Conservation (phyloP, 1,140 invertebrate species). For the Penaeus japonicus region DNA sequence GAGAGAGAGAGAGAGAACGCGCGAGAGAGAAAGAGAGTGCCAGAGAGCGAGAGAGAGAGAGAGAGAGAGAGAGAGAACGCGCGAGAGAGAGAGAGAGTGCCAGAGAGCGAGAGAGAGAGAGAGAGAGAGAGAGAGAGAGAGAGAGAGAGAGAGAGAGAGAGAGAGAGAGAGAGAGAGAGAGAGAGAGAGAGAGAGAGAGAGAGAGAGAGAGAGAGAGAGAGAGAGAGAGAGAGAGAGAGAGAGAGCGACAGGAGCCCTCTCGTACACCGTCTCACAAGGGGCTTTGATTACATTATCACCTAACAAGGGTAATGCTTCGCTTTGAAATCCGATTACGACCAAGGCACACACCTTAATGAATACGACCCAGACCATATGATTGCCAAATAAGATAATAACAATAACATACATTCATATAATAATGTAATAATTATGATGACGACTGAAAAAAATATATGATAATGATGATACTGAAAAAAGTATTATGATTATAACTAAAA, state of each 20-base stretch:
- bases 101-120: too few species aligned
- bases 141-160: not conserved
- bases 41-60: not conserved
- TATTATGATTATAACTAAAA: too few species aligned
- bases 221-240: too few species aligned
- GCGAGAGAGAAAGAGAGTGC: not conserved
- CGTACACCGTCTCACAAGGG: not conserved
- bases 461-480: too few species aligned
- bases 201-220: not conserved
- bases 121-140: too few species aligned
- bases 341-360: too few species aligned
- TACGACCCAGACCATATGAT: too few species aligned
- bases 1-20: not conserved
- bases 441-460: too few species aligned
- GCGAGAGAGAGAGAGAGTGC: not conserved
- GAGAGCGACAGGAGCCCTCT: not conserved
- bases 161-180: not conserved
- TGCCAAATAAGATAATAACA: too few species aligned
- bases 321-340: conserved; percentile 36
- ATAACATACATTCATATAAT: too few species aligned
- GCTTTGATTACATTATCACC: conserved; percentile 33
- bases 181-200: not conserved
- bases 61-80: too few species aligned
- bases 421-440: too few species aligned
- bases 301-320: conserved; percentile 46